These are phyloP conservation scores for Graphium colonna DNA, from an alignment of 2,888 invertebrate genomes.

Conservation along the genomic window DNA sequence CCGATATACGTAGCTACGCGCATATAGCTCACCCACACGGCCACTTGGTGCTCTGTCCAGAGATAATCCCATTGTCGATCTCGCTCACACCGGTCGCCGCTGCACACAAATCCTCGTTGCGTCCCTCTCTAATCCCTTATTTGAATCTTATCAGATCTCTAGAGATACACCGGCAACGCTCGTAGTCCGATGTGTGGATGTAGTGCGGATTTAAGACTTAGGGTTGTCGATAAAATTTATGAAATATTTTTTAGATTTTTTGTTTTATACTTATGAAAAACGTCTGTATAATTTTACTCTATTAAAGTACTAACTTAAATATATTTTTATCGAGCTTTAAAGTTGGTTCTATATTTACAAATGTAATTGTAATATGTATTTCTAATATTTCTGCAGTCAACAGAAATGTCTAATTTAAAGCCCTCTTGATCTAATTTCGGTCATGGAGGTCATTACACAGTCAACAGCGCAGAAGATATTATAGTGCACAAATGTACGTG, in stretches of 20 bases:
- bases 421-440: too few relatives aligned
- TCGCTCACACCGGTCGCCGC: constrained; percentile 50
- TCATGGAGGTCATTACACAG: too few relatives aligned
- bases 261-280: not conserved
- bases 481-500: too few relatives aligned
- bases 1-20: constrained; percentile 24
- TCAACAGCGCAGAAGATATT: too few relatives aligned
- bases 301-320: too few relatives aligned
- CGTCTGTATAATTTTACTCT: too few relatives aligned
- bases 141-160: constrained; percentile 81
- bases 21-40: constrained; percentile 43
- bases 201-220: constrained; percentile 55
- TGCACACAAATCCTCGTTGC: constrained; percentile 66
- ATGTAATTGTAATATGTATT: too few relatives aligned
- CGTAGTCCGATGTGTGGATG: constrained; percentile 59
- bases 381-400: too few relatives aligned
- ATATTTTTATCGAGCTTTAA: too few relatives aligned
- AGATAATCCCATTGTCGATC: constrained; percentile 72
- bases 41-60: constrained; percentile 64
- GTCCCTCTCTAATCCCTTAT: constrained; percentile 79
- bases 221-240: constrained; percentile 43
- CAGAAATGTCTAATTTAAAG: too few relatives aligned
- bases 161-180: constrained; percentile 74
- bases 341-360: too few relatives aligned
- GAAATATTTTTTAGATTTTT: not conserved